Percentiles rank a stretch among this genome's conserved stretches.
Conservation (phyloP, 2,888 invertebrate species). For the Lamproptera curius region DNA sequence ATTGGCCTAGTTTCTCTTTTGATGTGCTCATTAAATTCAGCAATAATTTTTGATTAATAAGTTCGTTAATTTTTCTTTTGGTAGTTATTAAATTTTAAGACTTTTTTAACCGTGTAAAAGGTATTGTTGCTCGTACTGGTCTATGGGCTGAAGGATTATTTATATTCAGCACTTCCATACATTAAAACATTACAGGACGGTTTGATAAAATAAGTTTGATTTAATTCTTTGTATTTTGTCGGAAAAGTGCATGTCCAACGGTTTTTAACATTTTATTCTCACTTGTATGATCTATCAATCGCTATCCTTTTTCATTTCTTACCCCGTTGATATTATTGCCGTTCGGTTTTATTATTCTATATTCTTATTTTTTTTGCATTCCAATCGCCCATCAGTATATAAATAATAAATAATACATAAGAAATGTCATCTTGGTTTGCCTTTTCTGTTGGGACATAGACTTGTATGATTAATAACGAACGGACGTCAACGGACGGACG, state of each 20-base stretch:
- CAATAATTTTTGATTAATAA: not conserved
- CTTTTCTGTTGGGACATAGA: too few relatives aligned
- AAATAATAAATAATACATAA: too few relatives aligned
- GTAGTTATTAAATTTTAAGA: slow-evolving; percentile 8
- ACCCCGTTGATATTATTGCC: slow-evolving; percentile 18
- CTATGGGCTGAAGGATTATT: slow-evolving; percentile 23
- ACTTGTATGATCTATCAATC: slow-evolving; percentile 19
- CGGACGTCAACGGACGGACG: too few relatives aligned
- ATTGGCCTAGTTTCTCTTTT: not conserved
- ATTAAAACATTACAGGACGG: slow-evolving; percentile 19
- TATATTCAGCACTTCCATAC: slow-evolving; percentile 21
- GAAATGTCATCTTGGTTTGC: too few relatives aligned
- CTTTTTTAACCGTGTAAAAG: slow-evolving; percentile 9
- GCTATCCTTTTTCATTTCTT: slow-evolving; percentile 15
- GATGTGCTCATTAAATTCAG: not conserved
- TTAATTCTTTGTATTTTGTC: slow-evolving; percentile 23
- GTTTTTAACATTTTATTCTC: slow-evolving; percentile 22
- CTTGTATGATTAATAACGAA: too few relatives aligned
- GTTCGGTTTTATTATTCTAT: not conserved
- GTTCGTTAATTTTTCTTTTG: slow-evolving; percentile 5
- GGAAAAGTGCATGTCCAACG: slow-evolving; percentile 25
- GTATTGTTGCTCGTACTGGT: slow-evolving; percentile 19
- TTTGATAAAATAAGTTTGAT: slow-evolving; percentile 27
- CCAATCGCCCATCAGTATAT: slow-evolving; percentile 1
- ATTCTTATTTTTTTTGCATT: slow-evolving; percentile 9